Conservation (phyloP, 2,797 vertebrate species). For the Galaxias olidus region DNA sequence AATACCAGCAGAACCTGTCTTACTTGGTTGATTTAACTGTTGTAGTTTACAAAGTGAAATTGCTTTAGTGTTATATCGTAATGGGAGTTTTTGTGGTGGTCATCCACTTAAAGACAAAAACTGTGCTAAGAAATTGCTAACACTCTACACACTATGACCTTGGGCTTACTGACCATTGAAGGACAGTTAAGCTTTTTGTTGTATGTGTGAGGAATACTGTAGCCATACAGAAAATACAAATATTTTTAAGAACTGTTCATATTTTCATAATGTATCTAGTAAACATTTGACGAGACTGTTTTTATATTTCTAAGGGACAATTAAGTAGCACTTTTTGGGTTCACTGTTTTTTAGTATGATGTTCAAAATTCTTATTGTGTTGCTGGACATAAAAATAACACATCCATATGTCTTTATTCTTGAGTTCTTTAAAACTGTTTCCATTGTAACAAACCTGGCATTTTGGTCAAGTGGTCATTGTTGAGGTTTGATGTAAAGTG, state of each 20-base stretch:
- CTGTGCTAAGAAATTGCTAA: no score
- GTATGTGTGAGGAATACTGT: conserved; percentile 17
- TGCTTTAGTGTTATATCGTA: neutral
- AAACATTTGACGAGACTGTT: conserved; percentile 15
- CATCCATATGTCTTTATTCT: no score
- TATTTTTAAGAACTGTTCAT: conserved; percentile 5
- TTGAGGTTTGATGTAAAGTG: neutral
- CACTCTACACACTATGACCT: no score
- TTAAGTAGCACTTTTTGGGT: conserved; percentile 4
- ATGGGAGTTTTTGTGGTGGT: conserved; percentile 3
- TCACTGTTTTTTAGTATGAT: conserved; percentile 16
- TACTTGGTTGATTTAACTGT: neutral
- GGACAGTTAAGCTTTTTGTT: conserved; percentile 1
- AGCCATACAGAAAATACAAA: conserved; percentile 10
- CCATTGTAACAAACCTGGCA: no score
- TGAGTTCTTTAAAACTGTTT: neutral
- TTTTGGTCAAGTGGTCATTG: no score
- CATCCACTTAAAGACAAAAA: neutral
- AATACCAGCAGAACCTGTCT: neutral
- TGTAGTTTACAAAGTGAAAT: neutral
- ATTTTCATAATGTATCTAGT: conserved; percentile 25
- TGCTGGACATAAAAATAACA: neutral
- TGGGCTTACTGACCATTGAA: conserved; percentile 4
- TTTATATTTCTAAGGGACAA: conserved; percentile 11
- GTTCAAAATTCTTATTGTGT: conserved; percentile 3